These are phyloP conservation scores for Lonchura striata DNA, from an alignment of 2,113 vertebrate species.

Conservation along the genomic window DNA sequence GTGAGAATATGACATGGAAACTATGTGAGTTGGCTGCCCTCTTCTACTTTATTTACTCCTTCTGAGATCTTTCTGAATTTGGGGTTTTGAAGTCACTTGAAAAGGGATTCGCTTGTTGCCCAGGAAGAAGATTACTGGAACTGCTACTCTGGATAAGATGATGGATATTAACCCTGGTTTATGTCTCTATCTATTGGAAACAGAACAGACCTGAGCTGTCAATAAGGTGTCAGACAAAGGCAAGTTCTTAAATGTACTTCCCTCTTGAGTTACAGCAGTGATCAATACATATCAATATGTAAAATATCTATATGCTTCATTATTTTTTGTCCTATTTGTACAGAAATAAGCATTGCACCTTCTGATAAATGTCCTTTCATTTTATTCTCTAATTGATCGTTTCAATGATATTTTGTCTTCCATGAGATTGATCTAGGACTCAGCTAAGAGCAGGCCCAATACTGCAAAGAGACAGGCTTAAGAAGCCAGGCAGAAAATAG, in stretches of 20 bases:
- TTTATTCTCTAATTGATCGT: not conserved
- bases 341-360: not conserved
- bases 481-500: not conserved
- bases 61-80: slow-evolving; percentile 56
- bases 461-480: not conserved
- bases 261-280: not conserved
- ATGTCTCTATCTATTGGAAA: not conserved
- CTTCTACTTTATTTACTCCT: slow-evolving; percentile 54
- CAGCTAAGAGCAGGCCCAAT: not conserved
- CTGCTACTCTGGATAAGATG: not conserved
- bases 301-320: not conserved
- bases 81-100: slow-evolving; percentile 28
- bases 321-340: not conserved
- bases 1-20: slow-evolving; percentile 71
- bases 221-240: not conserved
- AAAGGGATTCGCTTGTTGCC: slow-evolving; percentile 14
- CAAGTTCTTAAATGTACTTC: not conserved
- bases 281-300: not conserved
- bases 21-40: slow-evolving; percentile 54
- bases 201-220: not conserved
- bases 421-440: not conserved
- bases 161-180: not conserved
- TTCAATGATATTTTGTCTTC: not conserved
- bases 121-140: not conserved
- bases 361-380: not conserved